Evolutionary conservation across 2,888 invertebrate species (phyloP), one percentile per base, ranked within the genome.

Genomic region (Colostygia pectinataria): DNA sequence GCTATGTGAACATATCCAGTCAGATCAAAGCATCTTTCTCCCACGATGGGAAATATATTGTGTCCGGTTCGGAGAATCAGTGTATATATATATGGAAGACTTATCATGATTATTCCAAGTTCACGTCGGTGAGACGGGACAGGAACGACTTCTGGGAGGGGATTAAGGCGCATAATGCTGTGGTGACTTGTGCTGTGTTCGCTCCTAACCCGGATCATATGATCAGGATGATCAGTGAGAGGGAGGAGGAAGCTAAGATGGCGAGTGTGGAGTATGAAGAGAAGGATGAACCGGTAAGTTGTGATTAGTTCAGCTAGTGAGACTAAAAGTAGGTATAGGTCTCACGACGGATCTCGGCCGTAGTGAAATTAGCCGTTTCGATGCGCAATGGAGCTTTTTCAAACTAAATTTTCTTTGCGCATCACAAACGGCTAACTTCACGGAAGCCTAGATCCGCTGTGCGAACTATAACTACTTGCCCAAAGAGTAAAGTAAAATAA

Each of bases 11-110:
- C 85, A 94, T 96, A 4, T 98, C 98, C 61, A 98, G 98, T 76
- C 99, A 99, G 77, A 99, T 99, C 42, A 97, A 98, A 70, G 99
- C 98, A 0, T 97, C 97, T 25, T 99, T 99, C 72, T 98, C 98
- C 61, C 98, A 98, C 66, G 98, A 99, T 71, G 99, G 99, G 0
- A 98, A 98, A 72, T 99, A 98, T 78, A 98, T 99, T 34, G 95
- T 99, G 0, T 97, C 98, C 74, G 99, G 99, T 0, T 98, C 98
- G 0, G 99, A 99, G 74, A 99, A 99, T 86, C 96, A 97, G 71
- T 98, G 97, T 81, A 96, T 99, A 63, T 99, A 99, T 76, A 95
- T 99, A 44, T 99, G 99, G 99, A 97, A 97, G 84, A 99, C 99
- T 0, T 95, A 96, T 78, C 98, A 99, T 70, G 98, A 98, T 73